These are phyloP conservation scores for Amyelois transitella DNA, from an alignment of 1,140 invertebrate species.

Conservation along the genomic window DNA sequence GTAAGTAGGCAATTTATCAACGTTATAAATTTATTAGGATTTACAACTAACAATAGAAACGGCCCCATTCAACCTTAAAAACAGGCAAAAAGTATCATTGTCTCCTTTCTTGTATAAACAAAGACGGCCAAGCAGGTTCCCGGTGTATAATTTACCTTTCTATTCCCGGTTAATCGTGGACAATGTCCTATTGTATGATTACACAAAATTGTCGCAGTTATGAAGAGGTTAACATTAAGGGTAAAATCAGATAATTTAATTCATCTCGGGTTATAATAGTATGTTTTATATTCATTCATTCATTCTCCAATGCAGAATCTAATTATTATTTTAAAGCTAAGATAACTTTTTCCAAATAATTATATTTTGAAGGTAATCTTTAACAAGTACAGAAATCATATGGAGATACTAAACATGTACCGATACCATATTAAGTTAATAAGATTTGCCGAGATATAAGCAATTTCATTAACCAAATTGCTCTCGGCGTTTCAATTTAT, in stretches of 20 bases:
- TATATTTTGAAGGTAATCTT: too few species aligned
- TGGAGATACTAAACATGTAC: too few species aligned
- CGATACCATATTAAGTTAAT: too few species aligned
- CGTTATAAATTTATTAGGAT: slow-evolving; percentile 27
- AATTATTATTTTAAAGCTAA: too few species aligned
- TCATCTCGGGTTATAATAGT: too few species aligned
- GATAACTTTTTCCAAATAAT: too few species aligned
- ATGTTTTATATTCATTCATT: too few species aligned
- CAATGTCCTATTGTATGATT: slow-evolving; percentile 43
- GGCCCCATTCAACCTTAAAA: slow-evolving; percentile 34
- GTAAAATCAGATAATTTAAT: too few species aligned
- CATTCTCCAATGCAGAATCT: too few species aligned
- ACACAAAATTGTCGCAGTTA: slow-evolving; percentile 1
- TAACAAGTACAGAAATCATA: too few species aligned
- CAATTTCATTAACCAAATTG: neutral
- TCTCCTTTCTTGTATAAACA: slow-evolving; percentile 46
- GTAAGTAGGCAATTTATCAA: slow-evolving; percentile 21
- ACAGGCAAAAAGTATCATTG: slow-evolving; percentile 44
- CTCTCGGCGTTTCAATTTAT: neutral
- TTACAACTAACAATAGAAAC: slow-evolving; percentile 39
- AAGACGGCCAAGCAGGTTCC: slow-evolving; percentile 32
- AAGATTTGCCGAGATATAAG: neutral
- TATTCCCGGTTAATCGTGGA: slow-evolving; percentile 43
- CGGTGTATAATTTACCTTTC: slow-evolving; percentile 39
- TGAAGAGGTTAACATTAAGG: neutral